Conservation (phyloP, 2,888 invertebrate species). For the Brachylomia viminalis region DNA sequence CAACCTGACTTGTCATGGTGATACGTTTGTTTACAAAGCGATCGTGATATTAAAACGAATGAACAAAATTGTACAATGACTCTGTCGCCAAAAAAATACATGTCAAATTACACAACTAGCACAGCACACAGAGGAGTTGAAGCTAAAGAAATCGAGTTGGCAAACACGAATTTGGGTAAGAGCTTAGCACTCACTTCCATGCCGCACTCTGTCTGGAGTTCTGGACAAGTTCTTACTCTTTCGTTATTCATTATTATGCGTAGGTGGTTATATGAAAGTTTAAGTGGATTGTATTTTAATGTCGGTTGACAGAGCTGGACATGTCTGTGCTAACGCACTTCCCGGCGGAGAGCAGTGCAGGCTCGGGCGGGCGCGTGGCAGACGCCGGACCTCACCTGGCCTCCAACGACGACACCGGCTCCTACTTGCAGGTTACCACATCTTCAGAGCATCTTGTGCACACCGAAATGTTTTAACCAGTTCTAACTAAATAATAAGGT, state of each 20-base stretch:
- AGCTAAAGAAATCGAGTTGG: conserved; percentile 71
- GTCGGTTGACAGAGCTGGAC: conserved; percentile 46
- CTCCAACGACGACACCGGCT: conserved; percentile 67
- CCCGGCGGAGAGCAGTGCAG: conserved; percentile 56
- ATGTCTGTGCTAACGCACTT: conserved; percentile 46
- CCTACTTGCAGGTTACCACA: conserved; percentile 72
- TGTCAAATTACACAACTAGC: conserved; percentile 62
- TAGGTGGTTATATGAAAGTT: background rate
- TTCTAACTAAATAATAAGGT: background rate
- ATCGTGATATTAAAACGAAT: background rate
- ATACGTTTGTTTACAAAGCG: background rate
- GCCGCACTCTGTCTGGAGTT: background rate
- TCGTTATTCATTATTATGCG: background rate
- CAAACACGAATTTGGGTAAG: conserved; percentile 54
- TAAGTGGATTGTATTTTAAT: background rate
- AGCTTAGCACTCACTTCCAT: background rate
- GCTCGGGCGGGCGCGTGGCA: conserved; percentile 40
- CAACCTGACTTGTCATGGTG: background rate
- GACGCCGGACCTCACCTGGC: conserved; percentile 26
- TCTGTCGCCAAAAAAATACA: conserved; percentile 67
- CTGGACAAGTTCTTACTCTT: background rate
- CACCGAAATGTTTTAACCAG: background rate
- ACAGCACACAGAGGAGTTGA: conserved; percentile 74
- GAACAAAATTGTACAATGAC: conserved; percentile 43
- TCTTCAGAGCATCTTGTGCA: background rate